These are phyloP conservation scores for Petromus typicus DNA, from an alignment of 2,113 vertebrate species.

Conservation along the genomic window DNA sequence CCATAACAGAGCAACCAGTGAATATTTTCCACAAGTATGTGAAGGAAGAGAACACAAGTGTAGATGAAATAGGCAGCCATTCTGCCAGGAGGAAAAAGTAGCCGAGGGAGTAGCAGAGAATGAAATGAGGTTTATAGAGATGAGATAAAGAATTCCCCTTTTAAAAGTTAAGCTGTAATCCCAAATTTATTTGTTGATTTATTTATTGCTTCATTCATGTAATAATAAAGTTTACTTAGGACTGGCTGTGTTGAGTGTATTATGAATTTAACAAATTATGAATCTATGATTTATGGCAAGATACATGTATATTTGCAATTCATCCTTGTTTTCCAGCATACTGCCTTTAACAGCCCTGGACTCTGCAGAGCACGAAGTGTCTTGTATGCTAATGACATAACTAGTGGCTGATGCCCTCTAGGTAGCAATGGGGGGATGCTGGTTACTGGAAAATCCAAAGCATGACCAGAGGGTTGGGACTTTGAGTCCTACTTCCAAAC, in stretches of 20 bases:
- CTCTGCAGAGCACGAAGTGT: not conserved
- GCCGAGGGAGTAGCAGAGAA: not conserved
- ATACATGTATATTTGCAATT: not conserved
- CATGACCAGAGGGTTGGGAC: not conserved
- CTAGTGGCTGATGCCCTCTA: not conserved
- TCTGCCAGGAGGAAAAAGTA: not conserved
- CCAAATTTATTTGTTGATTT: not conserved
- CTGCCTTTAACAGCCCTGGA: not conserved
- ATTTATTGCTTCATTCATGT: not conserved
- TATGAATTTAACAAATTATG: not conserved
- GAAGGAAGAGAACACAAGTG: not conserved
- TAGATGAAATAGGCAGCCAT: not conserved
- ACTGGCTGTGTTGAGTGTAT: not conserved
- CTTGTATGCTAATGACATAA: not conserved
- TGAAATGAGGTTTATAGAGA: not conserved
- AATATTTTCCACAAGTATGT: not conserved
- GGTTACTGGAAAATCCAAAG: not conserved
- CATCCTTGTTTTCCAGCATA: not conserved
- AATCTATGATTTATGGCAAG: not conserved
- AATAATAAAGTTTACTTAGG: not conserved
- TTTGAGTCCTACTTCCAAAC: not conserved
- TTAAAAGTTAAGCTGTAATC: not conserved
- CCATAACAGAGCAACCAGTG: not conserved
- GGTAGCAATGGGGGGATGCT: not conserved
- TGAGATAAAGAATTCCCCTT: not conserved